A percentile compares a stretch with the other conserved stretches of the same genome.
Evolutionary conservation across 1,140 invertebrate species (phyloP).

Genomic region (Lepidurus apus): DNA sequence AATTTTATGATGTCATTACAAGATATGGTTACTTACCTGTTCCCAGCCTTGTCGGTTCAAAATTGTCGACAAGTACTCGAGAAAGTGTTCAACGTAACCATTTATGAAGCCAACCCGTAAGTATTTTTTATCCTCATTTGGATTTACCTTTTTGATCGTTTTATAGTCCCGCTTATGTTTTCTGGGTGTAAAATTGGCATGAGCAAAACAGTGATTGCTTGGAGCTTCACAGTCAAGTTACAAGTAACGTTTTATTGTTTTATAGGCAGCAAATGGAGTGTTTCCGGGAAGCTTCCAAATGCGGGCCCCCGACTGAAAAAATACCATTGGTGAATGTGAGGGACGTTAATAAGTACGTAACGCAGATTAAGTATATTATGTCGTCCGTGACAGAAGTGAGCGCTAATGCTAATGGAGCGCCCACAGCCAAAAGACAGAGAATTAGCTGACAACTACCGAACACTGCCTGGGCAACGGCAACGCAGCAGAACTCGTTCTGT

Average conservation of each 20-base stretch:
- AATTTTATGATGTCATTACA: slow-evolving; percentile 74
- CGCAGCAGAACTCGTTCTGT: not conserved
- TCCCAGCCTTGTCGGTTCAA: slow-evolving; percentile 63
- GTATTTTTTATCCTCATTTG: slow-evolving; percentile 40
- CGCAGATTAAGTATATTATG: slow-evolving; percentile 77
- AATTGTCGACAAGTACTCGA: slow-evolving; percentile 67
- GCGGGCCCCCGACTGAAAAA: slow-evolving; percentile 56
- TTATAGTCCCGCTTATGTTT: too few species aligned
- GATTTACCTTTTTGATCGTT: too few species aligned
- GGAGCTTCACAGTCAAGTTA: not conserved
- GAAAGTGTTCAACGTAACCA: slow-evolving; percentile 66
- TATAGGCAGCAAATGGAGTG: slow-evolving; percentile 66
- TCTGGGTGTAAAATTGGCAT: too few species aligned
- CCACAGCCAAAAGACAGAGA: slow-evolving; percentile 53
- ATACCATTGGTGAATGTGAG: slow-evolving; percentile 69
- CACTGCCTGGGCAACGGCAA: not conserved
- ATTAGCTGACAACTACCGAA: slow-evolving; percentile 48
- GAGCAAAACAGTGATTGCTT: too few species aligned
- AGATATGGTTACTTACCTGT: slow-evolving; percentile 72
- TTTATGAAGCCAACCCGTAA: slow-evolving; percentile 75
- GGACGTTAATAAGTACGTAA: slow-evolving; percentile 75
- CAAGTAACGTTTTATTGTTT: slow-evolving; percentile 35
- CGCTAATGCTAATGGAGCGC: slow-evolving; percentile 40
- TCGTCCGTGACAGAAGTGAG: slow-evolving; percentile 40
- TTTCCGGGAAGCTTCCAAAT: slow-evolving; percentile 64